Evolutionary conservation across 2,113 vertebrate species (phyloP).

Genomic region (Calonectris borealis): DNA sequence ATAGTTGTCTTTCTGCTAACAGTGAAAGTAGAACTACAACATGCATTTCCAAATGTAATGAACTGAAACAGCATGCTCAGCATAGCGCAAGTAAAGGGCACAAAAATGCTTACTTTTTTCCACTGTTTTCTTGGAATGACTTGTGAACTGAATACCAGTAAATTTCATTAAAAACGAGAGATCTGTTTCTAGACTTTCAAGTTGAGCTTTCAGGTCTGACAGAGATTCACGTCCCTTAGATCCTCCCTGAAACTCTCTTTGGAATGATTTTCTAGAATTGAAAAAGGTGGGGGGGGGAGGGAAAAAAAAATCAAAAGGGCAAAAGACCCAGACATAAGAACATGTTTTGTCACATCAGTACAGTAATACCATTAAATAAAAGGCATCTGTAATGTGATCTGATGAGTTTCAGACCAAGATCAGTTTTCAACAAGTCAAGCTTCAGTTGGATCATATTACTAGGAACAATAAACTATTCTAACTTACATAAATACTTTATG

Average conservation of each 20-base stretch:
- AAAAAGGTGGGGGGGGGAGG: neutral
- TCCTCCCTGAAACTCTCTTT: neutral
- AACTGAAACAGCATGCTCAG: neutral
- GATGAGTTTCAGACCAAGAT: neutral
- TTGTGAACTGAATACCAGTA: constrained; percentile 79
- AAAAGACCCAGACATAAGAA: neutral
- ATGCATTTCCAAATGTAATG: neutral
- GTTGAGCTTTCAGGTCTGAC: constrained; percentile 65
- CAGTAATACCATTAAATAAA: neutral
- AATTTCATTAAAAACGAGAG: constrained; percentile 75
- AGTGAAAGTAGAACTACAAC: neutral
- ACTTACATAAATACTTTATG: neutral
- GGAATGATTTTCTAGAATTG: constrained; percentile 59
- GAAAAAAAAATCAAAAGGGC: neutral
- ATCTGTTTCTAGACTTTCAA: constrained; percentile 76
- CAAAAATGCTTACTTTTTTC: constrained; percentile 74
- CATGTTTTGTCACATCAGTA: neutral
- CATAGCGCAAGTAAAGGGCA: neutral
- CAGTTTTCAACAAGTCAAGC: neutral
- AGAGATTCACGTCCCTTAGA: neutral
- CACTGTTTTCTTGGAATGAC: constrained; percentile 75
- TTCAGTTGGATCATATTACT: neutral
- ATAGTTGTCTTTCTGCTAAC: neutral
- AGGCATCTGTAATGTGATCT: neutral
- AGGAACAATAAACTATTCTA: neutral